These are phyloP conservation scores for Hippocampus zosterae DNA, from an alignment of 2,113 vertebrate species.

Conservation along the genomic window DNA sequence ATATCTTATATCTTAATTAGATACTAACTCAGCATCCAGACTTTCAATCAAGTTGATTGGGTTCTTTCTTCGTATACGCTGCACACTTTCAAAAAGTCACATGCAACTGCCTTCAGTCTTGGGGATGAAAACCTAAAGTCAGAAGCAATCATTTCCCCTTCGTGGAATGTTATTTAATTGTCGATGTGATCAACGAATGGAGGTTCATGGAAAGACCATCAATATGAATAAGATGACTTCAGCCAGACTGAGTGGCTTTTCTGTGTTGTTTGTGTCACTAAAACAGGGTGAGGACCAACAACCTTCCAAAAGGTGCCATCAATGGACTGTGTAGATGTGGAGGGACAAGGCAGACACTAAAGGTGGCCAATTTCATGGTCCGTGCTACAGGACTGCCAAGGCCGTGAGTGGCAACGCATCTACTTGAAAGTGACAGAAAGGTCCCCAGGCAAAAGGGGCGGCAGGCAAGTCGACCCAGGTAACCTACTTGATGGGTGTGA, in stretches of 20 bases:
- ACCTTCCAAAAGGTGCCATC: constrained; percentile 66
- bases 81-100: not conserved
- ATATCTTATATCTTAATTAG: too few species aligned
- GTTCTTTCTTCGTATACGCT: not conserved
- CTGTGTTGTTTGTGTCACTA: constrained; percentile 59
- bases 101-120: too few species aligned
- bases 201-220: not conserved
- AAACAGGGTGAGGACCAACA: constrained; percentile 33
- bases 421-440: constrained; percentile 79
- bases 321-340: constrained; percentile 62
- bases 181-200: not conserved
- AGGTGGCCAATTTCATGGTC: constrained; percentile 81
- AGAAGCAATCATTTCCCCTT: not conserved
- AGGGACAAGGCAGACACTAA: constrained; percentile 74
- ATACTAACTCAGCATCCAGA: not conserved
- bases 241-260: constrained; percentile 1
- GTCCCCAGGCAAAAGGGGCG: constrained; percentile 75
- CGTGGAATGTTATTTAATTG: not conserved
- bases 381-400: constrained; percentile 66
- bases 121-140: not conserved
- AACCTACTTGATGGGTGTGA: constrained; percentile 74
- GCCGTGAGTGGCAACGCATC: constrained; percentile 78
- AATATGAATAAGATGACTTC: constrained; percentile 13
- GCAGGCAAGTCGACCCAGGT: constrained; percentile 73
- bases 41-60: not conserved